Base-by-base conservation (phyloP, 2,888 invertebrate species). In the Creontiades dilutus region DNA sequence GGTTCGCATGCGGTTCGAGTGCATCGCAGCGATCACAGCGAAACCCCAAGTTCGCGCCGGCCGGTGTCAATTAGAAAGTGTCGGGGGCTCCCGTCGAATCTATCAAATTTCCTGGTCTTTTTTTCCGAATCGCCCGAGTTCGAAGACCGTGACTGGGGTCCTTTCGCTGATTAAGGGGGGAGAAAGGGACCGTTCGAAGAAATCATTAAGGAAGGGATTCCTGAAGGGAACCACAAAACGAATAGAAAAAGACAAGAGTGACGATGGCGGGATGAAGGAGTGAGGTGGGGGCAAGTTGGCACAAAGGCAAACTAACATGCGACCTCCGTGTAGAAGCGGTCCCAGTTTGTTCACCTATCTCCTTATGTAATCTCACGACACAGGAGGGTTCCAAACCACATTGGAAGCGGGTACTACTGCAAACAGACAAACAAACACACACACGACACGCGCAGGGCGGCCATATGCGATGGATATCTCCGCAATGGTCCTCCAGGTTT, bases 281-380 rank as follows among this genome's bases (percentile, higher is more conserved):
- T 52, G 55, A 13, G 37, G 37, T 13, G 75, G 75, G 86, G 86
- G n/a, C 75, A n/a, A 47, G 27, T 23, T 47, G 37, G 68, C 47
- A 75, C 46, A 46, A 86, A 75, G 48, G 68, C 27, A 75, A 86
- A 28, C 68, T 75, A 68, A 86, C 86, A 86, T 86, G 86, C 86
- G 86, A 86, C 86, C 86, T 86, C 86, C 86, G 86, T 86, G 86
- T 86, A 61, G 86, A 75, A 68, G 86, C 86, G 86, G 86, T 86
- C 86, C 86, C 86, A 86, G 86, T 86, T 86, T 86, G 86, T 86
- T 86, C 86, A 47, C 19, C 19, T 86, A 86, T 86, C 86, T 23
- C 68, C 2, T 75, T 75, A 27, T 86, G 86, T 86, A 86, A 86
- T 86, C 86, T 86, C 86, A 86, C 86, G 86, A 86, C 86, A 68